Evolutionary conservation across 2,888 invertebrate genomes (phyloP), one percentile per base, ranked within the genome.

Genomic region (Cephus sareptanus): DNA sequence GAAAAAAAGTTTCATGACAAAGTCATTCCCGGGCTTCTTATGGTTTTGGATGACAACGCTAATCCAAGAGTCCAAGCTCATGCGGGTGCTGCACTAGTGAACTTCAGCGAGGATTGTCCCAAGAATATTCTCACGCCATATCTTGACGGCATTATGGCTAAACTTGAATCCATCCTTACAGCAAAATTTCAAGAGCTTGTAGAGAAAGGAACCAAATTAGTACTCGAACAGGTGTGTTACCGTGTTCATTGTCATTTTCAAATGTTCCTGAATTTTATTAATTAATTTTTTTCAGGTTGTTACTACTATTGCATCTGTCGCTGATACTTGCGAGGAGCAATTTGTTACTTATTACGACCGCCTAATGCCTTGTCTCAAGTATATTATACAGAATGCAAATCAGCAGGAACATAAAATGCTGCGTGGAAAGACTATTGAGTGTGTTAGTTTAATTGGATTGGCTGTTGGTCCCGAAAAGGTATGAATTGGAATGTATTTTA

Each of bases 61-160:
- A 97, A 98, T 92, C 99, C 99, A 0, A 94, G 99, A 85, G 99
- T 99, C 81, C 93, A 95, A 92, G 95, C 95, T 77, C 95, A 95
- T 85, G 94, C 95, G 85, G 97, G 98, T 74, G 99, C 99, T 76
- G 99, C 99, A 75, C 93, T 99, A 82, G 99, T 99, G 1, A 99
- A 99, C 93, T 99, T 99, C 93, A 98, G 98, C 89, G 99, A 99
- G 93, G 99, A 99, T 92, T 99, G 99, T 91, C 98, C 99, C 0
- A 99, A 99, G 92, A 94, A 95, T 86, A 98, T 99, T 85, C 93
- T 99, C 81, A 96, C 96, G 13, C 95, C 95, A 82, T 99, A 99
- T 91, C 94, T 99, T 81, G 97, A 98, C 87, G 95, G 95, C 34
- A 95, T 99, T 84, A 98, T 99, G 96, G 93, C 93, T 77, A 98